Conservation (phyloP, 2,888 invertebrate genomes). For the Dasypolia templi region DNA sequence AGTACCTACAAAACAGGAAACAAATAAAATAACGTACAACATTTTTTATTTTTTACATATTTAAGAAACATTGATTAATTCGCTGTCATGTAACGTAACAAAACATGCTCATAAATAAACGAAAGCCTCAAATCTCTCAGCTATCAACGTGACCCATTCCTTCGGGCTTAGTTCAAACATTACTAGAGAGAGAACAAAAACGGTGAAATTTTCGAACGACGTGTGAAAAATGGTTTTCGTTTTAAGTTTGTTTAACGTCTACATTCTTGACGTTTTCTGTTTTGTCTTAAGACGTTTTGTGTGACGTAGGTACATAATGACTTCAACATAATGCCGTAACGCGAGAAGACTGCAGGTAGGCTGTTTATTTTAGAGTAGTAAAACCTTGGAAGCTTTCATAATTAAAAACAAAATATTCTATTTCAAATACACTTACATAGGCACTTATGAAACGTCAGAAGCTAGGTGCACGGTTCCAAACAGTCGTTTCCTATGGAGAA, state of each 20-base stretch:
- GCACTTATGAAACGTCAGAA: too few species aligned
- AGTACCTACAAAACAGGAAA: too few species aligned
- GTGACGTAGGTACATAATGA: conserved; percentile 15
- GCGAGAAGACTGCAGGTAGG: background rate
- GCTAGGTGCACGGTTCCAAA: too few species aligned
- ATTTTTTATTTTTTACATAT: too few species aligned
- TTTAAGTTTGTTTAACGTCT: conserved; percentile 73
- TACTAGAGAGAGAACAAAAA: conserved; percentile 66
- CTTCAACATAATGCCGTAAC: background rate
- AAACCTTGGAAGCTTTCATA: too few species aligned
- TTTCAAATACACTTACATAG: too few species aligned
- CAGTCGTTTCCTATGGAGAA: too few species aligned
- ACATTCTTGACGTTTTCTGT: conserved; percentile 64
- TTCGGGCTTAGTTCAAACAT: conserved; percentile 59
- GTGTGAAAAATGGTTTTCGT: conserved; percentile 81
- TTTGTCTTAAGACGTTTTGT: conserved; percentile 42
- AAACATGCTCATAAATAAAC: background rate
- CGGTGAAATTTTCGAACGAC: conserved; percentile 75
- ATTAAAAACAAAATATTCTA: too few species aligned
- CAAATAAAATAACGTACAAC: too few species aligned
- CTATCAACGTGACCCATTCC: conserved; percentile 54
- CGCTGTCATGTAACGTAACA: too few species aligned
- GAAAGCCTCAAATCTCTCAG: conserved; percentile 19
- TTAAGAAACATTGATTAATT: too few species aligned
- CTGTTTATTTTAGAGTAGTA: too few species aligned